Conservation (phyloP, 2,888 invertebrate genomes). For the Aleiodes alternator region DNA sequence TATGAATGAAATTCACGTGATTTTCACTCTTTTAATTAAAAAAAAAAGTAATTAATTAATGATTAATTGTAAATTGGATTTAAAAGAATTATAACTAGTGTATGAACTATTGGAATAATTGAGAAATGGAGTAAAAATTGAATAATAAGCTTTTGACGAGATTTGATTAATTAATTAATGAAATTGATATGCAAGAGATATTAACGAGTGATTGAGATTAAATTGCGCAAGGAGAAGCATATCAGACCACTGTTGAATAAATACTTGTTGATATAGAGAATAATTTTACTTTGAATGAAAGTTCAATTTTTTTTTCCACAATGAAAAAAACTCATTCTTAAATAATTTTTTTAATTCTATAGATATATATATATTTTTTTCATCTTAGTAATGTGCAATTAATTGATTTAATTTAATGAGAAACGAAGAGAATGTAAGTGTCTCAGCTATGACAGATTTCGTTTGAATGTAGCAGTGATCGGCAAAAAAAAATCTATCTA, state of each 20-base stretch:
- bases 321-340: too few species aligned
- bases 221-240: conserved; percentile 65
- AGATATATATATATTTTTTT: too few species aligned
- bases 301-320: conserved; percentile 52
- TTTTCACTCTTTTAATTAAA: too few species aligned
- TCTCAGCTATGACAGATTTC: conserved; percentile 47
- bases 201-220: conserved; percentile 19
- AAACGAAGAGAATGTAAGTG: conserved; percentile 41
- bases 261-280: conserved; percentile 68
- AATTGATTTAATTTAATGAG: background rate
- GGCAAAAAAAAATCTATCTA: too few species aligned
- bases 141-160: conserved; percentile 43
- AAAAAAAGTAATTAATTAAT: too few species aligned
- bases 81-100: conserved; percentile 48
- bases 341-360: too few species aligned
- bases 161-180: too few species aligned
- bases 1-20: too few species aligned
- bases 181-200: conserved; percentile 18
- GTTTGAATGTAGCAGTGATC: conserved; percentile 45
- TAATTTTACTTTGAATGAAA: conserved; percentile 58
- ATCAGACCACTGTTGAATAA: conserved; percentile 73
- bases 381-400: conserved; percentile 65
- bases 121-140: conserved; percentile 34
- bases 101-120: conserved; percentile 54
- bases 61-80: too few species aligned